phyloP scores from a whole-genome alignment of 2,113 vertebrate genomes.

The Lucifuga dentata region DNA sequence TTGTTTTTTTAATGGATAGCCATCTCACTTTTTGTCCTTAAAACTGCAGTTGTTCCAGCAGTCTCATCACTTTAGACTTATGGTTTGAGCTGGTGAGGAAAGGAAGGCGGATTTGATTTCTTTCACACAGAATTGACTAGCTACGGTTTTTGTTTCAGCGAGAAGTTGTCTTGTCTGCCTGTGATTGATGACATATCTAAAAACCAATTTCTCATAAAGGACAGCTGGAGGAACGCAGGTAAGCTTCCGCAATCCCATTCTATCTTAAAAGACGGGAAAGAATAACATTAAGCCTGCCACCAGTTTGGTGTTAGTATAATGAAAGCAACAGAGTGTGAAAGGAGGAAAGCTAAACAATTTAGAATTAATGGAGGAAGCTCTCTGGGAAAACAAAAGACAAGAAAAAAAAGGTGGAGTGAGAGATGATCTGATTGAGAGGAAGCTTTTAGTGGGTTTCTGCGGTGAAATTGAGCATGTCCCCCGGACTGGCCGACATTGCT shows the following conservation, averaged over 20 bases:
- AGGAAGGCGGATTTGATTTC: constrained; percentile 2
- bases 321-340: constrained; percentile 65
- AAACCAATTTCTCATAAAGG: constrained; percentile 68
- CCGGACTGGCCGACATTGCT: constrained; percentile 27
- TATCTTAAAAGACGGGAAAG: constrained; percentile 34
- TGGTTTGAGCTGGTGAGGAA: constrained; percentile 9
- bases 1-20: constrained; percentile 7
- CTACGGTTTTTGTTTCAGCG: constrained; percentile 23
- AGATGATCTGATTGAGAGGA: constrained; percentile 51
- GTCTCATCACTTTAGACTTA: constrained; percentile 5
- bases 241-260: constrained; percentile 44
- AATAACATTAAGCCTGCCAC: constrained; percentile 47
- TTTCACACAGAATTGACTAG: constrained; percentile 46
- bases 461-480: constrained; percentile 71
- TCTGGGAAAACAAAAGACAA: constrained; percentile 34
- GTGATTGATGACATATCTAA: constrained; percentile 72
- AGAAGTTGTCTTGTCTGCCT: constrained; percentile 29
- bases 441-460: constrained; percentile 57
- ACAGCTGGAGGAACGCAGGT: constrained; percentile 39
- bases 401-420: constrained; percentile 14
- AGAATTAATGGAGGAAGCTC: constrained; percentile 63
- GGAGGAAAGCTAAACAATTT: constrained; percentile 62
- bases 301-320: constrained; percentile 66
- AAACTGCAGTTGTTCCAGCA: constrained; percentile 4
- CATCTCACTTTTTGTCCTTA: constrained; percentile 9